A percentile compares a stretch with the other conserved stretches of the same genome.
Evolutionary conservation across 2,888 invertebrate species (phyloP).

Genomic region (Ashinkailepas kermadecensis): DNA sequence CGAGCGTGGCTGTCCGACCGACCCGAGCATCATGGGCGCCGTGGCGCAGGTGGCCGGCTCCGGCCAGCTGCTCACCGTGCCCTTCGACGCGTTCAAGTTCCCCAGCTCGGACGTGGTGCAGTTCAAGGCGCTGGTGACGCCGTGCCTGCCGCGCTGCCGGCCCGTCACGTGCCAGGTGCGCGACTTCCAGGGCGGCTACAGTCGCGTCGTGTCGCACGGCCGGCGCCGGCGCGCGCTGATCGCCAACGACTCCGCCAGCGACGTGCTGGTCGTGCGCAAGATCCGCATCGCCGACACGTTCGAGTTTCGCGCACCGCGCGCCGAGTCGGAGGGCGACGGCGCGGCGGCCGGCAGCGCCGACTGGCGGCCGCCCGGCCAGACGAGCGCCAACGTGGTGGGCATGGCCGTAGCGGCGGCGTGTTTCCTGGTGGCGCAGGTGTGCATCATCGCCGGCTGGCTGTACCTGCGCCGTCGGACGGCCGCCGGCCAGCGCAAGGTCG

Average conservation of each 20-base stretch:
- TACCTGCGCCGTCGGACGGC: background rate
- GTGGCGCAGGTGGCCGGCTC: slow-evolving; percentile 35
- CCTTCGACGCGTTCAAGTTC: slow-evolving; percentile 45
- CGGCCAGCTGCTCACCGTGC: slow-evolving; percentile 38
- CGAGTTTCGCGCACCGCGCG: slow-evolving; percentile 26
- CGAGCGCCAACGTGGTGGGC: slow-evolving; percentile 30
- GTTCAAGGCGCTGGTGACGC: slow-evolving; percentile 43
- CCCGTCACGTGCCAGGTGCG: slow-evolving; percentile 40
- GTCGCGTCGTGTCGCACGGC: slow-evolving; percentile 40
- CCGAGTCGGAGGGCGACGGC: slow-evolving; percentile 6
- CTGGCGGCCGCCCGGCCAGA: background rate
- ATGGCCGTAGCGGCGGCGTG: slow-evolving; percentile 31
- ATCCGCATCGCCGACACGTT: slow-evolving; percentile 34
- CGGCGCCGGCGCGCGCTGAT: background rate
- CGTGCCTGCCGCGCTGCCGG: slow-evolving; percentile 41
- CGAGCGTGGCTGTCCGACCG: slow-evolving; percentile 44
- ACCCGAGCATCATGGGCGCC: slow-evolving; percentile 44
- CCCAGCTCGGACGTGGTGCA: slow-evolving; percentile 43
- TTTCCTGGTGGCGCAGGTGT: slow-evolving; percentile 29
- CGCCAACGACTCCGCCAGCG: background rate
- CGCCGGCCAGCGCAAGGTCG: background rate
- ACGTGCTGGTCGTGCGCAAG: slow-evolving; percentile 31
- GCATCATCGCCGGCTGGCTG: slow-evolving; percentile 1
- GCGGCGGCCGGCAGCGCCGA: slow-evolving; percentile 24
- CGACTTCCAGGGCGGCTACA: slow-evolving; percentile 42